Conservation (phyloP, 1,140 invertebrate genomes). For the Nephila pilipes region DNA sequence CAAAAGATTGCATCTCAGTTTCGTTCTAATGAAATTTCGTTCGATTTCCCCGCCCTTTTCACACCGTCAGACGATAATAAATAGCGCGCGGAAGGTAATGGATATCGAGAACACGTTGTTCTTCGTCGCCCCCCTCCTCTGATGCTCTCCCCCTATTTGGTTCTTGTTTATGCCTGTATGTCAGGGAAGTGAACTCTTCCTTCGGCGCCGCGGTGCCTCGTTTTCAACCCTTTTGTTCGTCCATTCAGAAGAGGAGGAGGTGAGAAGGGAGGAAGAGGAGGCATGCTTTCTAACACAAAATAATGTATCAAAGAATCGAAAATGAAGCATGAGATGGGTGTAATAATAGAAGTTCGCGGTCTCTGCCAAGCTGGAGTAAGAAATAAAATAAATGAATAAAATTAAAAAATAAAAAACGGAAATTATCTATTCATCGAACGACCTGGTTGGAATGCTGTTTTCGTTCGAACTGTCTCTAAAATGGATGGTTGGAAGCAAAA, state of each 20-base stretch:
- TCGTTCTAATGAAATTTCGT: slow-evolving; percentile 14
- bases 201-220: background rate
- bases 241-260: background rate
- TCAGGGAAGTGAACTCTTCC: background rate
- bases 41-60: slow-evolving; percentile 1
- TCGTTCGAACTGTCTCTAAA: no score
- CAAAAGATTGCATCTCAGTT: background rate
- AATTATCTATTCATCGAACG: no score
- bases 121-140: background rate
- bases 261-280: background rate
- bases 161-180: background rate
- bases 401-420: background rate
- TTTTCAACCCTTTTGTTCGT: background rate
- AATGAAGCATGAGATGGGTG: slow-evolving; percentile 3
- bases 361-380: background rate
- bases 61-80: background rate
- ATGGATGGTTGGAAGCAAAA: no score
- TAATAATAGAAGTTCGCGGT: background rate
- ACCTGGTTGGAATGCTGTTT: no score
- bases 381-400: background rate
- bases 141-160: background rate
- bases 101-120: background rate
- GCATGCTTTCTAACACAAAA: background rate
- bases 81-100: background rate
- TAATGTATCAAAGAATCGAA: background rate